phyloP scores from a whole-genome alignment of 2,888 invertebrate genomes.

The Lycia hirtaria region DNA sequence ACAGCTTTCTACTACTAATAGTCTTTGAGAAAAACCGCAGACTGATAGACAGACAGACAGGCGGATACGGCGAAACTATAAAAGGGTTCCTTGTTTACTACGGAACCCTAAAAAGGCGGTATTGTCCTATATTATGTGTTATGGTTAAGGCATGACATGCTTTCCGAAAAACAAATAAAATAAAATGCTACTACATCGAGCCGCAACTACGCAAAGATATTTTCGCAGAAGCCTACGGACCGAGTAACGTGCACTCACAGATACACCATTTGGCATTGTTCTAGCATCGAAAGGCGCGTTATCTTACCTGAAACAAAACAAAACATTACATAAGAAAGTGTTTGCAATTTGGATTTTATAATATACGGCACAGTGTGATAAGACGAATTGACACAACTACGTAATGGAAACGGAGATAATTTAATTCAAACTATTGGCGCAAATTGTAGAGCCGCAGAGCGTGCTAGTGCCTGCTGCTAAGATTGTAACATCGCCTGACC shows the following conservation, averaged over 20 bases:
- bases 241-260: slow-evolving; percentile 12
- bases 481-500: slow-evolving; percentile 28
- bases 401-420: slow-evolving; percentile 5
- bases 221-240: no score
- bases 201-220: no score
- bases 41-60: no score
- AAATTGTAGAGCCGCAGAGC: slow-evolving; percentile 55
- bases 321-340: slow-evolving; percentile 29
- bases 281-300: slow-evolving; percentile 29
- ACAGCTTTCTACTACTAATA: no score
- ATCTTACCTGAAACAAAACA: slow-evolving; percentile 53
- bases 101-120: no score
- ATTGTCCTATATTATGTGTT: no score
- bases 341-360: slow-evolving; percentile 21
- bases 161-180: no score
- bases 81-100: no score
- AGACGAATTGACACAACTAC: slow-evolving; percentile 3
- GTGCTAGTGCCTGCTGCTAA: slow-evolving; percentile 47
- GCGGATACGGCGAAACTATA: no score
- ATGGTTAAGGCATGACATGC: no score
- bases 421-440: background rate
- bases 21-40: no score
- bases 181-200: no score
- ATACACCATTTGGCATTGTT: slow-evolving; percentile 22
- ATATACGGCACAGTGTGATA: slow-evolving; percentile 21